Evolutionary conservation across 2,113 vertebrate genomes (phyloP).

Genomic region (Talpa occidentalis): DNA sequence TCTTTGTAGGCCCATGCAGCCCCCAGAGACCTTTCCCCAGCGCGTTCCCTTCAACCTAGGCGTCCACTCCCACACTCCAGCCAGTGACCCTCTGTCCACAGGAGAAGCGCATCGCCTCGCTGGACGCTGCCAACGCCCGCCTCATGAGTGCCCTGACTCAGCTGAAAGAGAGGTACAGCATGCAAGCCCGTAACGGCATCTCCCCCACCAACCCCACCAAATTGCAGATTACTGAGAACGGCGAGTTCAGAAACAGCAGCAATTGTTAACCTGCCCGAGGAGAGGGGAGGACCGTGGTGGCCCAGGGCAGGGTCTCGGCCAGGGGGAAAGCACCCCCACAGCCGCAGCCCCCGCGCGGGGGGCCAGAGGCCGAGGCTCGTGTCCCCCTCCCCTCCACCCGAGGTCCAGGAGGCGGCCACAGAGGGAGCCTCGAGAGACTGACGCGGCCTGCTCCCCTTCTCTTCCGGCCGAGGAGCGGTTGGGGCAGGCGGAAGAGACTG

Average conservation of each 20-base stretch:
- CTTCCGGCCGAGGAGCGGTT: slow-evolving; percentile 42
- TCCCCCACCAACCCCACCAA: slow-evolving; percentile 99
- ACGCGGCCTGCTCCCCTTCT: slow-evolving; percentile 61
- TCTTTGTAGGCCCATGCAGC: not conserved
- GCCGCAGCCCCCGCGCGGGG: slow-evolving; percentile 61
- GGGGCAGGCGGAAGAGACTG: slow-evolving; percentile 79
- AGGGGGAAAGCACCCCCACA: slow-evolving; percentile 63
- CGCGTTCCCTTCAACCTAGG: not conserved
- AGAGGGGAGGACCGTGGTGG: slow-evolving; percentile 77
- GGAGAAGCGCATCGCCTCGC: slow-evolving; percentile 98
- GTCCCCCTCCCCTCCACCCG: slow-evolving; percentile 29
- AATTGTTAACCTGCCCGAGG: slow-evolving; percentile 91
- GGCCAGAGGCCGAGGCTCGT: slow-evolving; percentile 35
- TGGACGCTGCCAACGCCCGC: slow-evolving; percentile 97
- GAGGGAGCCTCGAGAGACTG: slow-evolving; percentile 82
- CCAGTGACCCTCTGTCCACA: slow-evolving; percentile 73
- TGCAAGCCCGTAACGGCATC: slow-evolving; percentile 99
- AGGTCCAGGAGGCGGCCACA: slow-evolving; percentile 45
- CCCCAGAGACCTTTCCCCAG: not conserved
- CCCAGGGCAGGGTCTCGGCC: slow-evolving; percentile 63
- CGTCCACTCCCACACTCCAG: fast-evolving
- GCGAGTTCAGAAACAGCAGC: slow-evolving; percentile 99
- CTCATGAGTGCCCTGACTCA: slow-evolving; percentile 98
- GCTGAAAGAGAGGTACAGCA: slow-evolving; percentile 99
- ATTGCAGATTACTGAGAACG: slow-evolving; percentile 99